These are phyloP conservation scores for Corythoichthys intestinalis DNA, from an alignment of 2,113 vertebrate species.

Conservation along the genomic window DNA sequence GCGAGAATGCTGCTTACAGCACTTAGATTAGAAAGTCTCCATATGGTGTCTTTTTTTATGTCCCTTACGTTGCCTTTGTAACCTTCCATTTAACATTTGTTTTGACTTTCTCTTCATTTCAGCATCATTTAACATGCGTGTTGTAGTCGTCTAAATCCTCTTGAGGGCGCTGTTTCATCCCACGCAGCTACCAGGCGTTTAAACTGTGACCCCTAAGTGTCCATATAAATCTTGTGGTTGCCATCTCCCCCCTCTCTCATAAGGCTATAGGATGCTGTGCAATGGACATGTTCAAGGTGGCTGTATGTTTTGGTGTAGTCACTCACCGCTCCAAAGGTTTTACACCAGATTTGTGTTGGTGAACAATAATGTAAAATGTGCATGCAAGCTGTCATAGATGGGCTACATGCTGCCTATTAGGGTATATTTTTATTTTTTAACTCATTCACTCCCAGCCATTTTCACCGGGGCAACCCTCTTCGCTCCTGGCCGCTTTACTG, in stretches of 20 bases:
- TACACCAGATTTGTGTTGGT: not conserved
- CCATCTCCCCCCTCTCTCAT: conserved; percentile 28
- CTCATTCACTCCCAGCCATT: no score
- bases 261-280: conserved; percentile 36
- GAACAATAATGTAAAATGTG: not conserved
- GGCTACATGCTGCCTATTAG: conserved; percentile 21
- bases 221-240: conserved; percentile 51
- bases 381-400: conserved; percentile 7
- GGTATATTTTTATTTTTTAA: no score
- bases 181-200: conserved; percentile 29
- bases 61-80: no score
- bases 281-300: conserved; percentile 29
- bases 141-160: conserved; percentile 33
- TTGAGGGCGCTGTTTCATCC: conserved; percentile 34
- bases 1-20: not conserved
- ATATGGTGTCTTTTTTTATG: not conserved
- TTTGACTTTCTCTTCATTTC: not conserved
- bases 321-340: not conserved
- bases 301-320: not conserved
- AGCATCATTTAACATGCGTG: not conserved
- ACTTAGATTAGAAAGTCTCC: not conserved
- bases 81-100: no score
- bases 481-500: no score
- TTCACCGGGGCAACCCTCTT: no score
- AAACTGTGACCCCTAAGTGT: conserved; percentile 51